Evolutionary conservation across 2,797 vertebrate genomes (phyloP).

Genomic region (Clamator glandarius): DNA sequence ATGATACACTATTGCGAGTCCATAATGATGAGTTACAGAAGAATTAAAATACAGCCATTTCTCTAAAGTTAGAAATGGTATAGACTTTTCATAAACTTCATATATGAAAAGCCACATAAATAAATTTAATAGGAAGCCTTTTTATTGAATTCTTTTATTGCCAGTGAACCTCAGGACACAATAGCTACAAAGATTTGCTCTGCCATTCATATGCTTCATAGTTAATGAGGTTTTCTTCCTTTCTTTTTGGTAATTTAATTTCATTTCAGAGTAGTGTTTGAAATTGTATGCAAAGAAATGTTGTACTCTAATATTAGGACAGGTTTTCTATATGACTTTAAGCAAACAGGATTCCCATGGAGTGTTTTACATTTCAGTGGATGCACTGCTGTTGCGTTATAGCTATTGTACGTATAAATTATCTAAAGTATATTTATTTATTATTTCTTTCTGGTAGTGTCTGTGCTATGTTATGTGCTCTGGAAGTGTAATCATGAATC

Average conservation of each 20-base stretch:
- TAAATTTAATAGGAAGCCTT: neutral
- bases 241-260: constrained; percentile 15
- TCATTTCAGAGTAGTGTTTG: neutral
- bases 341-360: neutral
- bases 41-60: neutral
- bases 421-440: neutral
- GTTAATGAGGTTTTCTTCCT: neutral
- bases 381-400: neutral
- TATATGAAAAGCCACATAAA: neutral
- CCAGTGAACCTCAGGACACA: neutral
- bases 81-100: neutral
- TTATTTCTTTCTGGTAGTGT: neutral
- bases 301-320: neutral
- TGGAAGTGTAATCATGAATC: neutral
- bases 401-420: neutral
- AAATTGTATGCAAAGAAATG: neutral
- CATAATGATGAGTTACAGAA: neutral
- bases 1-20: neutral
- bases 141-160: neutral
- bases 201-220: neutral
- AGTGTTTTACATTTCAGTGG: neutral
- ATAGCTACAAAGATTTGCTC: neutral
- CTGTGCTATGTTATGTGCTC: neutral
- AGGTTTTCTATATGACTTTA: neutral
- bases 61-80: neutral